Percentiles rank a stretch among this genome's conserved stretches.
phyloP scores from a whole-genome alignment of 2,113 vertebrate genomes.

The Solea solea region DNA sequence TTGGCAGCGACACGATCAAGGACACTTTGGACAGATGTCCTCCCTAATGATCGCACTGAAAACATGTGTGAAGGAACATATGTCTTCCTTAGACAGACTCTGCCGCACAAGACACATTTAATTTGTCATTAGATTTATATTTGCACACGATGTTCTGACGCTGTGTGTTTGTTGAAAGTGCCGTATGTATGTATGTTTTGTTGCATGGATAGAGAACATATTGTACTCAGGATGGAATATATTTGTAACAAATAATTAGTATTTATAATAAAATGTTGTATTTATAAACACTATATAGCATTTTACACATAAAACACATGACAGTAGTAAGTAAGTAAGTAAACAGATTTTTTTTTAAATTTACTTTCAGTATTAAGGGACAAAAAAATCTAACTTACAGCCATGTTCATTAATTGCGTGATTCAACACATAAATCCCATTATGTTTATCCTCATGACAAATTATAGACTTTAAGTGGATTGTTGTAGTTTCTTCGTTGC shows the following conservation, averaged over 20 bases:
- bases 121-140: conserved; percentile 10
- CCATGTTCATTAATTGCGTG: neutral
- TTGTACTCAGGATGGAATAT: neutral
- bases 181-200: conserved; percentile 20
- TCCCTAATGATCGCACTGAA: conserved; percentile 35
- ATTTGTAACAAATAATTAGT: too few relatives aligned
- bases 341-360: too few relatives aligned
- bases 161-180: conserved; percentile 20
- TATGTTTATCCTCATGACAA: neutral
- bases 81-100: conserved; percentile 7
- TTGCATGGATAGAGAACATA: neutral
- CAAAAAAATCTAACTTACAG: neutral
- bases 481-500: neutral
- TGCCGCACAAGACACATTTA: conserved; percentile 2
- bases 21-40: conserved; percentile 55
- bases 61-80: conserved; percentile 37
- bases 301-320: too few relatives aligned
- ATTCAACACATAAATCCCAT: neutral
- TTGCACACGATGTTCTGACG: neutral
- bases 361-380: neutral
- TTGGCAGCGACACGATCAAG: conserved; percentile 56
- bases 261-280: too few relatives aligned
- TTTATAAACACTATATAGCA: too few relatives aligned
- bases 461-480: neutral
- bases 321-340: too few relatives aligned